Conservation (phyloP, 37 sponge, comb jelly and placozoan species). For the Crambe crambe region DNA sequence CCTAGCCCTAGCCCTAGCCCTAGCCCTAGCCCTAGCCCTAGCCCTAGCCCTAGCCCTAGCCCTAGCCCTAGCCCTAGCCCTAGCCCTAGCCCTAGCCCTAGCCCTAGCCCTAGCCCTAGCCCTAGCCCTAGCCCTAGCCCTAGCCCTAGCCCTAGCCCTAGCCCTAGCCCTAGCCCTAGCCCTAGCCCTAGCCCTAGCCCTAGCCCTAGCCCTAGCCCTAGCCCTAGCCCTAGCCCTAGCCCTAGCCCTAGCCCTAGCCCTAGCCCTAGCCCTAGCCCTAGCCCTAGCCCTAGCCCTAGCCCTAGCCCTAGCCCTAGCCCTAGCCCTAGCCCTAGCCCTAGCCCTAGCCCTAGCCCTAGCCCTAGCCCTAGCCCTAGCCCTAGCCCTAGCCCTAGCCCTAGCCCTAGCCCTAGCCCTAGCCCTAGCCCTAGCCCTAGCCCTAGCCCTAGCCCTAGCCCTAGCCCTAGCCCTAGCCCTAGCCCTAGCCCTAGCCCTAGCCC, state of each 20-base stretch:
- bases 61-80: too few species aligned
- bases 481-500: slow-evolving; percentile 1
- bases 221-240: neutral
- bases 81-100: too few species aligned
- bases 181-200: too few species aligned
- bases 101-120: too few species aligned
- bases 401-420: neutral
- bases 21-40: too few species aligned
- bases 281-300: neutral
- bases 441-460: neutral
- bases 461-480: slow-evolving; percentile 1
- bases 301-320: neutral
- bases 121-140: too few species aligned
- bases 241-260: neutral
- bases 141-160: too few species aligned
- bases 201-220: too few species aligned
- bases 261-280: neutral
- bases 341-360: neutral
- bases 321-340: neutral
- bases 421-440: neutral
- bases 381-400: neutral
- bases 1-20: too few species aligned
- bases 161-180: too few species aligned
- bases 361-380: neutral
- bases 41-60: too few species aligned